phyloP scores from a whole-genome alignment of 1,140 invertebrate species.

The Steinernema khuongi region DNA sequence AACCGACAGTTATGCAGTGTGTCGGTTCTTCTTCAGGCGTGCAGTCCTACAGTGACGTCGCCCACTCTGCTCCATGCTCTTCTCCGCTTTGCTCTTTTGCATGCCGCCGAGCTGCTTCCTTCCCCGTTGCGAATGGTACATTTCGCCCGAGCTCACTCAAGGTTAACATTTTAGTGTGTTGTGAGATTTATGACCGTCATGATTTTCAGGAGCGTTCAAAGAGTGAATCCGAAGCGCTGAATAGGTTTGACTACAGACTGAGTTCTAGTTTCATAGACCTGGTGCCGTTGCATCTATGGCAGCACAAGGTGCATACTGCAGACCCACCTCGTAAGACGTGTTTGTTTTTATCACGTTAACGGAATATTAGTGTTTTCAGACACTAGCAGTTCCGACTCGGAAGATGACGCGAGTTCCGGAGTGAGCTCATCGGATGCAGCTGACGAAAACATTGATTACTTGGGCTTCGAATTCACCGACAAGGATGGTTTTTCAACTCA shows the following conservation, averaged over 20 bases:
- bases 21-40: not conserved
- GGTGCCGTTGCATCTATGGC: conserved; percentile 6
- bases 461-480: conserved; percentile 4
- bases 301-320: not conserved
- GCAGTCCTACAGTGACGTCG: not conserved
- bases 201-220: conserved; percentile 37
- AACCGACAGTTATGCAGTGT: not conserved
- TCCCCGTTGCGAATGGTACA: conserved; percentile 13
- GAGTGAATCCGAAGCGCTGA: conserved; percentile 34
- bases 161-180: not conserved
- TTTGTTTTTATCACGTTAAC: conserved; percentile 3
- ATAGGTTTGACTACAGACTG: conserved; percentile 23
- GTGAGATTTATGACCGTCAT: too few species aligned
- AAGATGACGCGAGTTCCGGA: conserved; percentile 17
- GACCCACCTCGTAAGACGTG: not conserved
- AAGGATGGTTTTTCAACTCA: not conserved
- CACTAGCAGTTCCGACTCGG: conserved; percentile 11
- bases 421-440: not conserved
- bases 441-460: conserved; percentile 15
- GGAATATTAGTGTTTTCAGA: not conserved
- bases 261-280: conserved; percentile 17
- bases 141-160: not conserved
- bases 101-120: conserved; percentile 11
- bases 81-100: not conserved
- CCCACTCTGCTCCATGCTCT: not conserved